Percentiles rank a stretch among this genome's conserved stretches.
phyloP scores from a whole-genome alignment of 2,797 vertebrate species.

The Arrhamphus sclerolepis region DNA sequence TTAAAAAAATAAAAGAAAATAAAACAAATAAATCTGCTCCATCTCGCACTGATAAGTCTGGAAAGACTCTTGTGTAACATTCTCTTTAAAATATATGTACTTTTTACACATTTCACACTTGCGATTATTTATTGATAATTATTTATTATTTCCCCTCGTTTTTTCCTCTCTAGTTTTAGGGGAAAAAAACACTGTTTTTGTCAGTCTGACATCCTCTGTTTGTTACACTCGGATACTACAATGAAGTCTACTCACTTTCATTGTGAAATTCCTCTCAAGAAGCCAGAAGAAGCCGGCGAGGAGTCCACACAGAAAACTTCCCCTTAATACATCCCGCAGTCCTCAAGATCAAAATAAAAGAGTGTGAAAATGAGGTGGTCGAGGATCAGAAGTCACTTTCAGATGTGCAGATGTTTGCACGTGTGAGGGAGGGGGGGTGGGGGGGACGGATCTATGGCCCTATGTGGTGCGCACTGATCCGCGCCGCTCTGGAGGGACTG shows the following conservation, averaged over 20 bases:
- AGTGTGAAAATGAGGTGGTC: neutral
- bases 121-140: too few relatives aligned
- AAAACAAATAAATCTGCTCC: neutral
- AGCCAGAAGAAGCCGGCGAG: slow-evolving; percentile 4
- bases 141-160: too few relatives aligned
- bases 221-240: too few relatives aligned
- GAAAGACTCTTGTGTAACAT: neutral
- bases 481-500: slow-evolving; percentile 25
- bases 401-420: slow-evolving; percentile 3
- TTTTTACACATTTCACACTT: neutral
- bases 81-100: neutral
- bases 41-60: slow-evolving; percentile 5
- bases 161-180: neutral
- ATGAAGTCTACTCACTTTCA: slow-evolving; percentile 44
- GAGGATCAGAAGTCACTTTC: neutral
- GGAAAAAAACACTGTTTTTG: too few relatives aligned
- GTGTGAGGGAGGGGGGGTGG: too few relatives aligned
- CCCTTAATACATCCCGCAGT: neutral
- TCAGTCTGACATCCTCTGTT: too few relatives aligned
- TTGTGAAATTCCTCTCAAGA: slow-evolving; percentile 8
- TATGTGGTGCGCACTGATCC: slow-evolving; percentile 31
- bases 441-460: slow-evolving; percentile 4
- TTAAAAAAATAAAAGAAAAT: neutral
- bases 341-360: neutral
- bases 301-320: neutral